Evolutionary conservation across 2,113 vertebrate species (phyloP), one percentile per base, ranked within the genome.

Genomic region (Eubucco bourcierii): DNA sequence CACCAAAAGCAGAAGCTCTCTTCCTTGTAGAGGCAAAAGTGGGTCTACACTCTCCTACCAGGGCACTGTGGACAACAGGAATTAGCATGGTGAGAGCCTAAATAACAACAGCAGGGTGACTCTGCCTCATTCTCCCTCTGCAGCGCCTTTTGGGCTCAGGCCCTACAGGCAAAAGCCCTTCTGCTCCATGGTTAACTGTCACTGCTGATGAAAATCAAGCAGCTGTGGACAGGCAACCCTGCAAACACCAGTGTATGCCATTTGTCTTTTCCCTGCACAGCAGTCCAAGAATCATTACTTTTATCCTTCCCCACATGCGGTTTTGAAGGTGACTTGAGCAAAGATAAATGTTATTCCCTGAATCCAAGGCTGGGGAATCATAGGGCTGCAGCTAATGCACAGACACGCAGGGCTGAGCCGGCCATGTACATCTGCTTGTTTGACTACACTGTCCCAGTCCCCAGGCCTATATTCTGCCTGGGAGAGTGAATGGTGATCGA

Each of bases 381-480:
- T 0, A 27, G 50, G 29, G 8, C 21, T 60, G 12, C 20, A 63
- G 34, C 23, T 58, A 29, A 29, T 0, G 6, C 7, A 4, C 4
- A 11, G 16, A 39, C 70, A 47, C 28, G 4, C 0, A 0, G 27
- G 41, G 34, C 52, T 63, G 25, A 5, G 9, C 14, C 56, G 64
- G 66, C 15, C 4, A 0, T 9, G 6, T 3, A 31, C 27, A 31
- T n/a, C 34, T 44, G 8, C 28, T 13, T 4, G 7, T 27, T 19
- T 2, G 8, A 24, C 24, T 25, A 55, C 28, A 0, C 2, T 21
- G 28, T 52, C 15, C 52, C 1, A 1, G 5, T 27, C 64, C 23
- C 46, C 39, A 33, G 33, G 27, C 27, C 8, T 56, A 34, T 31
- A 27, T 59, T 20, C 34, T 53, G 56, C 50, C 55, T 27, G 20